phyloP scores from a whole-genome alignment of 2,113 vertebrate species.

The Catharus bicknelli region DNA sequence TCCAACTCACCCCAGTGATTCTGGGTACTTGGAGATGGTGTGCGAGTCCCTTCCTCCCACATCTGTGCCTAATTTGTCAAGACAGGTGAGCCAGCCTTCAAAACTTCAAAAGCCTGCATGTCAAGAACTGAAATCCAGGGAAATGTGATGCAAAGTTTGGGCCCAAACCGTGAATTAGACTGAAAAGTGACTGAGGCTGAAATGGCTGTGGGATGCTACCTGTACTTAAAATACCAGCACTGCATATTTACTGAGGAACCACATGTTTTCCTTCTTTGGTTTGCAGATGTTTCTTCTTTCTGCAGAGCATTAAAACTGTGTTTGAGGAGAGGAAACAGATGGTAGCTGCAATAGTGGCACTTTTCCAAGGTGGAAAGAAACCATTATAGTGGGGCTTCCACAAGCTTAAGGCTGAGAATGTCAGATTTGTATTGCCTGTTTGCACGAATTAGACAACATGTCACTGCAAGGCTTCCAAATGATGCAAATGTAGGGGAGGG shows the following conservation, averaged over 20 bases:
- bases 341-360: constrained; percentile 3
- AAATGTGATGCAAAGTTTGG: neutral
- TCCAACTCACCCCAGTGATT: neutral
- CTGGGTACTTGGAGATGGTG: neutral
- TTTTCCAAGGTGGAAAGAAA: constrained; percentile 41
- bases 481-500: neutral
- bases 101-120: neutral
- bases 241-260: neutral
- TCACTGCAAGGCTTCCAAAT: neutral
- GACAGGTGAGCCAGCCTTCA: neutral
- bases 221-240: neutral
- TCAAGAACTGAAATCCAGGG: neutral
- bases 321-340: constrained; percentile 29
- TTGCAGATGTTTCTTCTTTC: constrained; percentile 36
- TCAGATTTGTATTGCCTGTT: neutral
- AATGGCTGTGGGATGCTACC: neutral
- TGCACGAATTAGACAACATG: neutral
- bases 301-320: neutral
- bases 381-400: neutral
- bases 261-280: neutral
- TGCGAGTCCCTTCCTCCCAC: neutral
- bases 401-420: neutral
- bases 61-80: neutral
- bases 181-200: neutral
- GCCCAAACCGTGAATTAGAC: neutral